Conservation (phyloP, 2,113 vertebrate species). For the Solea senegalensis region DNA sequence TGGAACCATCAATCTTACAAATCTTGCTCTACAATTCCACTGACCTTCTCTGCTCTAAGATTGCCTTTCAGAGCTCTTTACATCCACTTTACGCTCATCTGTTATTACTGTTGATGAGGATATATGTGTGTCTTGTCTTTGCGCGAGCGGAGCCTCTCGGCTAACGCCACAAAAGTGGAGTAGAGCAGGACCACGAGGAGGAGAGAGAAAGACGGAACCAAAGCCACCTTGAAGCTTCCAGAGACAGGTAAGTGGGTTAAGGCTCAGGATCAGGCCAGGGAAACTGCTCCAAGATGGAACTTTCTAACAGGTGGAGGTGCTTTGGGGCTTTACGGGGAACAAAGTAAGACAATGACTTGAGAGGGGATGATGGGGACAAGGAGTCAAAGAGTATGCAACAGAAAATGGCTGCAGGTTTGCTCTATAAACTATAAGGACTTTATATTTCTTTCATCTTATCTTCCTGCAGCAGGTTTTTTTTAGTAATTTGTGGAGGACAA, state of each 20-base stretch:
- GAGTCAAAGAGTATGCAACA: slow-evolving; percentile 19
- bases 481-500: slow-evolving; percentile 25
- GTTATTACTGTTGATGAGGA: slow-evolving; percentile 6
- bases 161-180: slow-evolving; percentile 1
- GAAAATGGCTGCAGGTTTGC: slow-evolving; percentile 26
- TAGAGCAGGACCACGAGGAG: slow-evolving; percentile 12
- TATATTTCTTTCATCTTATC: slow-evolving; percentile 1
- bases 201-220: slow-evolving; percentile 32
- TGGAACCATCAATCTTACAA: slow-evolving; percentile 29
- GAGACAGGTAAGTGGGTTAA: slow-evolving; percentile 42
- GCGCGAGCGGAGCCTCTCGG: slow-evolving; percentile 5
- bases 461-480: slow-evolving; percentile 13
- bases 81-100: slow-evolving; percentile 5
- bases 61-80: background rate
- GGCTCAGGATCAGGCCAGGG: slow-evolving; percentile 23
- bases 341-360: slow-evolving; percentile 12
- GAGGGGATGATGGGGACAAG: background rate
- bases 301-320: slow-evolving; percentile 36
- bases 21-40: slow-evolving; percentile 2
- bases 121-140: background rate
- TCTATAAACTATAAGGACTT: background rate
- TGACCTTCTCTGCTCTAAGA: background rate
- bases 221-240: slow-evolving; percentile 28
- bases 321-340: slow-evolving; percentile 22
- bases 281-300: slow-evolving; percentile 65